Base-by-base conservation (phyloP, 1,140 invertebrate species). In the Globodera rostochiensis region DNA sequence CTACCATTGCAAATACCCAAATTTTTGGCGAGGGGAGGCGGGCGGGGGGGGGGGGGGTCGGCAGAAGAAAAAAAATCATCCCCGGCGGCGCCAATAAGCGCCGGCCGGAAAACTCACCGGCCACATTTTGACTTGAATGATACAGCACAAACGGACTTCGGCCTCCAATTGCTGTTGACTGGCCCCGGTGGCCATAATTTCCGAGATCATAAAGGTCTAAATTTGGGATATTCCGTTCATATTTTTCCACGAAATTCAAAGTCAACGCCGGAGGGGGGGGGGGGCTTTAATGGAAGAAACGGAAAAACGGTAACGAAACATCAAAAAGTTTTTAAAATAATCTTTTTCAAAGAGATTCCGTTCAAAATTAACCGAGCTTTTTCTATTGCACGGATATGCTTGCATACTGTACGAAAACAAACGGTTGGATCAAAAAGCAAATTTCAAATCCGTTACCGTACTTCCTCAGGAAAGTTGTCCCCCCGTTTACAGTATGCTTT, bases 121-220 rank as follows among this genome's bases (percentile, higher is more conserved):
- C 96, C 96, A 98, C 89, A 89, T 90, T 77, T 85, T 83, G 53
- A 90, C 88, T 81, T 89, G 87, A 60, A 89, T 89, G n/a, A 88
- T 74, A 71, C 89, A 90, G 71, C 88, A 89, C 75, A 90, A 83
- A 21, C 88, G 70, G 13, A 89, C 87, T 84, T 90, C 89, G 6
- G 88, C 87, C 73, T 89, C 88, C 53, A 89, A 75, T 76, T 88
- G 86, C 70, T 89, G 88, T 78, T 88, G 87, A 67, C 77, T 84
- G 3, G 86, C 86, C 13, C 85, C 88, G 19, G 84, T 81, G 9
- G 88, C 81, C 89, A 89, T 89, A 50, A 85, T 89, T 77, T 90
- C 86, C 9, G 85, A 87, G 74, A 89, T 90, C 88, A 89, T 89
- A 80, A 89, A 90, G 69, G 88, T 89, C 88, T 89, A 71, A 79